These are phyloP conservation scores for Lasioglossum morio DNA, from an alignment of 2,888 invertebrate species.

Conservation along the genomic window DNA sequence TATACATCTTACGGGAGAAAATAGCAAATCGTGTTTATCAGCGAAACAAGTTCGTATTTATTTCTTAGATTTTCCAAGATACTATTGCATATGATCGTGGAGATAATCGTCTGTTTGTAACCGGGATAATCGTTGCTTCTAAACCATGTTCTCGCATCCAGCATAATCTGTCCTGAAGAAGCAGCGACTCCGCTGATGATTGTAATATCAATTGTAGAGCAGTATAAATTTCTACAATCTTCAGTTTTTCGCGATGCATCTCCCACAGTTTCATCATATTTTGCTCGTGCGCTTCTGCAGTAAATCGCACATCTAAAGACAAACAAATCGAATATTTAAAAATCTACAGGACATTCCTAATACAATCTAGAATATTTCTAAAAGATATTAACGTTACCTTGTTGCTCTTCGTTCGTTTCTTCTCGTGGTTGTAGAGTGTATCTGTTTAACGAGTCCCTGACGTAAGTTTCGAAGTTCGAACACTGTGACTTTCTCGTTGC, in stretches of 20 bases:
- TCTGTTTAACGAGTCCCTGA: slow-evolving; percentile 76
- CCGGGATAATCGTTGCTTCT: slow-evolving; percentile 71
- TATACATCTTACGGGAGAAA: neutral
- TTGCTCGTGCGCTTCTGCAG: slow-evolving; percentile 29
- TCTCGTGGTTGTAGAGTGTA: slow-evolving; percentile 68
- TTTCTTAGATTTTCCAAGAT: slow-evolving; percentile 67
- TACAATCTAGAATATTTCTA: neutral
- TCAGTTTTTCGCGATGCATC: slow-evolving; percentile 69
- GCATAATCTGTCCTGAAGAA: slow-evolving; percentile 77
- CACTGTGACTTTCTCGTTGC: slow-evolving; percentile 81
- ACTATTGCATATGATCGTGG: slow-evolving; percentile 80
- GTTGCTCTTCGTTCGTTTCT: slow-evolving; percentile 15
- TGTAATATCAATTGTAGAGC: slow-evolving; percentile 81
- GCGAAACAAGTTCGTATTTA: neutral
- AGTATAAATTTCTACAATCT: slow-evolving; percentile 77
- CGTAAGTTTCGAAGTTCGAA: slow-evolving; percentile 75
- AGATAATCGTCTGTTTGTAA: slow-evolving; percentile 76
- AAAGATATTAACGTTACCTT: slow-evolving; percentile 19
- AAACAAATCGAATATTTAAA: neutral
- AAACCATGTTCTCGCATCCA: slow-evolving; percentile 78
- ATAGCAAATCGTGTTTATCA: neutral
- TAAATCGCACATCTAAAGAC: slow-evolving; percentile 25
- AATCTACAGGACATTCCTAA: neutral
- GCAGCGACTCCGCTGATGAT: slow-evolving; percentile 78
- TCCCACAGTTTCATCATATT: slow-evolving; percentile 73